Evolutionary conservation across 2,888 invertebrate species (phyloP), one percentile per base, ranked within the genome.

Genomic region (Hetaerina titia): DNA sequence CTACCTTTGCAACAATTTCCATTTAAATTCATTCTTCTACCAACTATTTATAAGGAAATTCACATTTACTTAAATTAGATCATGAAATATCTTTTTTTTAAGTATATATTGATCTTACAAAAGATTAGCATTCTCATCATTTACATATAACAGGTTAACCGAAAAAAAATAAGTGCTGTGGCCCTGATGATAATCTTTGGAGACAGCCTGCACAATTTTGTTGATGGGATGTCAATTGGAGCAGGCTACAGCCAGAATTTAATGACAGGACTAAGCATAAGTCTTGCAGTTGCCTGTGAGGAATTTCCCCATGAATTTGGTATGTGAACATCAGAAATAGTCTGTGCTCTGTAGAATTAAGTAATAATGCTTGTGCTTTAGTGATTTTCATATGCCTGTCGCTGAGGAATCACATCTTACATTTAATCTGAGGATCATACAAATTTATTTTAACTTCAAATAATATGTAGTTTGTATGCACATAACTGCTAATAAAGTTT

Each of bases 221-320:
- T 98, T 95, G 98, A 98, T 96, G 97, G 97, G 0, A 96, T 97
- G 90, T 97, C 97, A 17, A 97, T 97, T 92, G 97, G 97, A 0
- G 97, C 97, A 11, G 97, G 97, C n/a, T 97, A 97, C 96, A 97
- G 97, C n/a, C 97, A 97, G 95, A 97, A 96, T 95, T 96, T 97
- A 25, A 96, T 97, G 31, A 96, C 97, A 4, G 98, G 97, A 60
- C 96, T 97, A 90, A 97, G 97, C 95, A 97, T 98, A 56, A 97
- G 97, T 22, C 96, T 98, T 74, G 97, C 97, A 56, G 97, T 98
- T 2, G 96, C 97, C 90, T 97, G 97, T 96, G 98, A 98, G 96
- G 98, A 98, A 96, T 97, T 98, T 95, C 97, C 97, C 6, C 97
- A 98, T 96, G 98, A 98, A 96, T 96, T 98, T 95, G 97, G 97